These are phyloP conservation scores for Kradibia gibbosae DNA, from an alignment of 1,140 invertebrate species.

Conservation along the genomic window DNA sequence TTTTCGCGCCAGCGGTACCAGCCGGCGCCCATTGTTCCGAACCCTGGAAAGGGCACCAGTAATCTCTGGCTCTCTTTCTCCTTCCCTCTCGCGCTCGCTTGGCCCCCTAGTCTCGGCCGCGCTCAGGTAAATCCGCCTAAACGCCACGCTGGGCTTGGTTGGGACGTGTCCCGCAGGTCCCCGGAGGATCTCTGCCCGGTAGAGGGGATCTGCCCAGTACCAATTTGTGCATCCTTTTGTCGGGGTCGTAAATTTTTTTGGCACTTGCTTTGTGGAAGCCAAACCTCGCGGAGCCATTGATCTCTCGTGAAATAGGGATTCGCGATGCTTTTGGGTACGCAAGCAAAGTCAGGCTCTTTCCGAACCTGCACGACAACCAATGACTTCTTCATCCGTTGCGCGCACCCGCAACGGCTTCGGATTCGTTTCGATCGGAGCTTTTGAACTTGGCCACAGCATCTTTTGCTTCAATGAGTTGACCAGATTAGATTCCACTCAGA, in stretches of 20 bases:
- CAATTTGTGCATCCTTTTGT: constrained; percentile 29
- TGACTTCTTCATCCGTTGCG: constrained; percentile 5
- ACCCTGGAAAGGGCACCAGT: not conserved
- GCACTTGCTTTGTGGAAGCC: constrained; percentile 5
- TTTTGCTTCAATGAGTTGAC: not conserved
- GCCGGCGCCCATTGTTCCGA: constrained; percentile 46
- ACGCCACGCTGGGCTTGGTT: constrained; percentile 14
- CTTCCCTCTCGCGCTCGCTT: not conserved
- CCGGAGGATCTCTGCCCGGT: not conserved
- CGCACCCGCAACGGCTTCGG: not conserved
- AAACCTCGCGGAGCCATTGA: constrained; percentile 22
- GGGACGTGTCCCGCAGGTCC: not conserved
- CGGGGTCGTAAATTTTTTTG: constrained; percentile 46
- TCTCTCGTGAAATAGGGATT: constrained; percentile 41
- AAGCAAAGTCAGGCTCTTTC: not conserved
- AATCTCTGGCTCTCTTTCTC: not conserved
- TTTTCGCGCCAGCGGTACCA: constrained; percentile 49
- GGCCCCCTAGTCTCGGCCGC: not conserved
- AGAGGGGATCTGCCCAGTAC: not conserved
- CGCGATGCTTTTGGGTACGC: constrained; percentile 7
- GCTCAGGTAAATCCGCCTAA: not conserved
- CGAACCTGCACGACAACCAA: not conserved
- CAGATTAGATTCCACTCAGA: not conserved
- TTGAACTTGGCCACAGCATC: not conserved
- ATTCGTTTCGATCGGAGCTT: not conserved